Percentiles rank a stretch among this genome's conserved stretches.
Conservation (phyloP, 2,888 invertebrate species). For the Dinocampus coccinellae region DNA sequence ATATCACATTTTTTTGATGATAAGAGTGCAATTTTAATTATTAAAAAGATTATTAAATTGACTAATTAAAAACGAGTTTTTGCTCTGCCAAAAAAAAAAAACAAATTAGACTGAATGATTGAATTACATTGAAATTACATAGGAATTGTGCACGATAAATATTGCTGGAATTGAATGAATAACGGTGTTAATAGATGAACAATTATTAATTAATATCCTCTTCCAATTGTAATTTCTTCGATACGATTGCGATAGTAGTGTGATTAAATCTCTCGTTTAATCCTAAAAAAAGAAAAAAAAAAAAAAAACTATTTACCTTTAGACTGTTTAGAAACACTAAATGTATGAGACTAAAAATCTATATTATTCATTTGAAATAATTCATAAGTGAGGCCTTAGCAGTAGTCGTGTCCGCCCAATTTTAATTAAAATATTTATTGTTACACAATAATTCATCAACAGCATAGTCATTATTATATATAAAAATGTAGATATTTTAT, state of each 20-base stretch:
- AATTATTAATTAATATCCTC: constrained; percentile 2
- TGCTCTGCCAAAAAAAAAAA: constrained; percentile 3
- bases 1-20: neutral
- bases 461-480: constrained; percentile 37
- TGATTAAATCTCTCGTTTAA: constrained; percentile 19
- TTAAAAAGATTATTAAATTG: neutral
- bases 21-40: neutral
- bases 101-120: constrained; percentile 27
- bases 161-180: constrained; percentile 33
- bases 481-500: constrained; percentile 58
- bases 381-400: constrained; percentile 69
- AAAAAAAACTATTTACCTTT: constrained; percentile 44
- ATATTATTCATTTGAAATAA: constrained; percentile 54
- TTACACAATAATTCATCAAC: constrained; percentile 30
- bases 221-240: neutral
- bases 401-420: constrained; percentile 69
- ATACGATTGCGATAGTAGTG: constrained; percentile 17
- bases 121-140: constrained; percentile 15
- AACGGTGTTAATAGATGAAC: constrained; percentile 1
- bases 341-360: constrained; percentile 62
- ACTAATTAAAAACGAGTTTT: neutral
- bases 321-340: constrained; percentile 49
- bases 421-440: constrained; percentile 46
- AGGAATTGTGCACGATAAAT: constrained; percentile 23
- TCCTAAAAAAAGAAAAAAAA: constrained; percentile 26